Conservation (phyloP, 2,888 invertebrate genomes). For the Auanema sp. region DNA sequence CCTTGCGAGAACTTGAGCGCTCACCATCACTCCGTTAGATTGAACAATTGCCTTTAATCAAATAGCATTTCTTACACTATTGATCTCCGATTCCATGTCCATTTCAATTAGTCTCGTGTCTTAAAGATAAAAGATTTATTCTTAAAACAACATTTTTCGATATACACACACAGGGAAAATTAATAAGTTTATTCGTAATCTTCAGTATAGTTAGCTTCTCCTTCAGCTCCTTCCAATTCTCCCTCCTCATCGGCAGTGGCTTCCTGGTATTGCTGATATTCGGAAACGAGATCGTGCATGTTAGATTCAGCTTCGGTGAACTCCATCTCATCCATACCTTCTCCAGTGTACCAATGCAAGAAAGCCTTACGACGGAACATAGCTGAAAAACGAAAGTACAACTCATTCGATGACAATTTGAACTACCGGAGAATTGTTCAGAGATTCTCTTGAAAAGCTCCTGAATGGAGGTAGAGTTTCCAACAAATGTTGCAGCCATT, state of each 20-base stretch:
- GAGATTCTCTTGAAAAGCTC: constrained; percentile 84
- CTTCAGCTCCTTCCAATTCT: no score
- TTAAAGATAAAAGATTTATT: not conserved
- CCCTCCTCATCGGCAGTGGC: no score
- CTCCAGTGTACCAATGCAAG: constrained; percentile 95
- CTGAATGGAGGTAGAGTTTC: constrained; percentile 85
- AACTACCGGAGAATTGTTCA: constrained; percentile 75
- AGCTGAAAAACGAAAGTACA: constrained; percentile 67
- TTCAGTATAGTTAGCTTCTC: no score
- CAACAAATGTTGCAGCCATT: constrained; percentile 89
- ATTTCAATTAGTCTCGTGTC: not conserved
- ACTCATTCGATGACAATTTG: not conserved
- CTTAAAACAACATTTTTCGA: not conserved
- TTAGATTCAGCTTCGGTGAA: constrained; percentile 94
- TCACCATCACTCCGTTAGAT: not conserved
- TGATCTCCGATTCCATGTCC: no score
- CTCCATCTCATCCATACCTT: constrained; percentile 97
- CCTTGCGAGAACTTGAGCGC: not conserved
- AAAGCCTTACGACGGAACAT: constrained; percentile 95
- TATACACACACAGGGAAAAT: no score
- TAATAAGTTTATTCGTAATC: no score
- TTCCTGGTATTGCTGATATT: constrained; percentile 60
- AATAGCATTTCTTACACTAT: no score
- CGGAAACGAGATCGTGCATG: constrained; percentile 74
- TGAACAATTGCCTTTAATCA: no score